phyloP scores from a whole-genome alignment of 2,113 vertebrate genomes.

The Cyanocitta stelleri region DNA sequence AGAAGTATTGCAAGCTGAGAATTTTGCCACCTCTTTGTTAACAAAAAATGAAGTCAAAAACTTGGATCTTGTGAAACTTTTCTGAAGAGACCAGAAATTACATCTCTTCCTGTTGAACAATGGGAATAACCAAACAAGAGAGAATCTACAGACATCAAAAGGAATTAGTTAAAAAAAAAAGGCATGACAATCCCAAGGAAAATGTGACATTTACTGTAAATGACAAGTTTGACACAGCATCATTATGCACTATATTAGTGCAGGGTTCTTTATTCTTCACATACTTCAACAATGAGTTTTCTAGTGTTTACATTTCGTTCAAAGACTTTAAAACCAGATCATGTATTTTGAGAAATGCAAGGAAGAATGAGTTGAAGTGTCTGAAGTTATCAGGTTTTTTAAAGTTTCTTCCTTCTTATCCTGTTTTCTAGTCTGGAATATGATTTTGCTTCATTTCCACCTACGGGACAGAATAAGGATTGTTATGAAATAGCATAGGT shows the following conservation, averaged over 20 bases:
- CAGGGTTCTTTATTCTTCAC: constrained; percentile 79
- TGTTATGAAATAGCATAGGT: constrained; percentile 32
- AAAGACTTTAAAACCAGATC: constrained; percentile 66
- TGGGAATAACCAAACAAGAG: constrained; percentile 25
- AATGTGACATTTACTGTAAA: constrained; percentile 71
- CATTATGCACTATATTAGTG: constrained; percentile 98
- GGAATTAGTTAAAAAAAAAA: constrained; percentile 22
- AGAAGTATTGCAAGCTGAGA: constrained; percentile 47
- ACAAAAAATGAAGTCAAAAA: constrained; percentile 38
- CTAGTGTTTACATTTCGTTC: constrained; percentile 83
- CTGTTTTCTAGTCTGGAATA: constrained; percentile 66
- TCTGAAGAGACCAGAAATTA: constrained; percentile 51
- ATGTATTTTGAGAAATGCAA: constrained; percentile 64
- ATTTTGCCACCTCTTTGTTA: constrained; percentile 62
- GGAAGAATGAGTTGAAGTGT: constrained; percentile 64
- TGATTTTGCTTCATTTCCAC: constrained; percentile 60
- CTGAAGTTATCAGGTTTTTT: constrained; percentile 69
- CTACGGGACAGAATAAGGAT: constrained; percentile 49
- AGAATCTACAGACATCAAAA: constrained; percentile 56
- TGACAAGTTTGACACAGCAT: constrained; percentile 66
- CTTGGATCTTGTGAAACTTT: constrained; percentile 48
- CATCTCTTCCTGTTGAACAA: constrained; percentile 67
- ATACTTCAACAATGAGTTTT: constrained; percentile 84
- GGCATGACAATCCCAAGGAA: constrained; percentile 76
- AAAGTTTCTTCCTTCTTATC: constrained; percentile 66